These are phyloP conservation scores for Callimorpha dominula DNA, from an alignment of 2,888 invertebrate genomes.

Conservation along the genomic window DNA sequence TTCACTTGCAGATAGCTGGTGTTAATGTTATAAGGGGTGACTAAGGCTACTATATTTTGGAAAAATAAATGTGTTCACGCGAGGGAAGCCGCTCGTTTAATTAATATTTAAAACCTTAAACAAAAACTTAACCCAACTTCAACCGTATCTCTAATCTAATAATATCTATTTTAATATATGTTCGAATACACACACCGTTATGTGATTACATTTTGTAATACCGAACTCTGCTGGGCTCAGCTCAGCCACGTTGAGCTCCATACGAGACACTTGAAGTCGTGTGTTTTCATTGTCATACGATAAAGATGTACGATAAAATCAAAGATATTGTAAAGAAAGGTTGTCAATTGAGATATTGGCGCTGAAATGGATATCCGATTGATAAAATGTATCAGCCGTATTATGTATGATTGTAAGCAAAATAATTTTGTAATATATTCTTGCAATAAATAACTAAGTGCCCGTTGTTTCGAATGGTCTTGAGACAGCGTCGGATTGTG, in stretches of 20 bases:
- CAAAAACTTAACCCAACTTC: too few relatives aligned
- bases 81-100: too few relatives aligned
- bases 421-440: not conserved
- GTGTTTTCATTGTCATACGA: constrained; percentile 21
- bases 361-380: not conserved
- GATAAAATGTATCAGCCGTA: not conserved
- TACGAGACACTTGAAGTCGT: constrained; percentile 21
- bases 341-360: not conserved
- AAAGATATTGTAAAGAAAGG: not conserved
- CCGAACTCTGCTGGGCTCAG: constrained; percentile 23
- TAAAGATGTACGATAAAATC: not conserved
- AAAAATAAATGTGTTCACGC: too few relatives aligned
- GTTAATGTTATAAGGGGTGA: too few relatives aligned
- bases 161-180: too few relatives aligned
- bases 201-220: constrained; percentile 41
- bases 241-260: constrained; percentile 18
- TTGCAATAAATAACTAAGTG: too few relatives aligned
- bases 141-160: too few relatives aligned
- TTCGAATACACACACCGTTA: constrained; percentile 10
- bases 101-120: too few relatives aligned
- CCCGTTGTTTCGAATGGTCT: too few relatives aligned
- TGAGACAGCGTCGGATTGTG: too few relatives aligned
- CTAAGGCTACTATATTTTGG: too few relatives aligned
- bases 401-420: not conserved
- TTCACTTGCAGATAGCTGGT: too few relatives aligned